A percentile compares a stretch with the other conserved stretches of the same genome.
These are phyloP conservation scores for Leptinotarsa rubiginosa DNA, from an alignment of 2,888 invertebrate genomes.

Conservation along the genomic window DNA sequence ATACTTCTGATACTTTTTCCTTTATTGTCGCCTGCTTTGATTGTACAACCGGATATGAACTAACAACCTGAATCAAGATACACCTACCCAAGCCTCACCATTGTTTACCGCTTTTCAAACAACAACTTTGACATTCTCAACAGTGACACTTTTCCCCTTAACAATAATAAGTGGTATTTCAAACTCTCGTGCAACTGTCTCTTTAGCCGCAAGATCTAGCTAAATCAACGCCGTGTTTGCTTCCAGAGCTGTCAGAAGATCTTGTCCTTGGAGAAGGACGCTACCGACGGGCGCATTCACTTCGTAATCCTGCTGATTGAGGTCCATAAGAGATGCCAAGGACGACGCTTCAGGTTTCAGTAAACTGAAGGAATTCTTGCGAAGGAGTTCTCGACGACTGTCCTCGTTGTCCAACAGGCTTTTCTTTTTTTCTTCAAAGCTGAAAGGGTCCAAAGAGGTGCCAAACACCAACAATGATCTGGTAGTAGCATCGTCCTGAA, in stretches of 20 bases:
- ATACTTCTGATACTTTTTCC: no score
- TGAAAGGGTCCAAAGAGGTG: constrained; percentile 5
- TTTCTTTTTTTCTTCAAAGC: constrained; percentile 33
- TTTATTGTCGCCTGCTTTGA: no score
- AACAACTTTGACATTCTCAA: constrained; percentile 50
- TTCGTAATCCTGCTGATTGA: constrained; percentile 69
- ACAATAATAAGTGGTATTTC: constrained; percentile 18
- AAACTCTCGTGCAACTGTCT: constrained; percentile 9
- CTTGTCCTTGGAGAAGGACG: constrained; percentile 67
- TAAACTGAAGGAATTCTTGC: constrained; percentile 64
- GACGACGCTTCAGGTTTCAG: constrained; percentile 64
- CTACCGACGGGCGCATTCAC: constrained; percentile 69
- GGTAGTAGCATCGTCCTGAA: constrained; percentile 43
- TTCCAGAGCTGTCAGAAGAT: constrained; percentile 68
- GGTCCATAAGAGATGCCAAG: constrained; percentile 66
- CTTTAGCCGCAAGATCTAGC: constrained; percentile 47
- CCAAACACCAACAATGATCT: neutral
- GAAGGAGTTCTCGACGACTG: constrained; percentile 49
- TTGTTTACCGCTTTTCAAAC: neutral
- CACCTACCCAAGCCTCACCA: neutral
- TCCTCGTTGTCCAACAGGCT: constrained; percentile 39
- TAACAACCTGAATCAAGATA: neutral
- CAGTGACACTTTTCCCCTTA: constrained; percentile 39
- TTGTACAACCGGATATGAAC: no score
- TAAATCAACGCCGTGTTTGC: constrained; percentile 63